Evolutionary conservation across 1,140 invertebrate genomes (phyloP).

Genomic region (Macrostomum lignano): DNA sequence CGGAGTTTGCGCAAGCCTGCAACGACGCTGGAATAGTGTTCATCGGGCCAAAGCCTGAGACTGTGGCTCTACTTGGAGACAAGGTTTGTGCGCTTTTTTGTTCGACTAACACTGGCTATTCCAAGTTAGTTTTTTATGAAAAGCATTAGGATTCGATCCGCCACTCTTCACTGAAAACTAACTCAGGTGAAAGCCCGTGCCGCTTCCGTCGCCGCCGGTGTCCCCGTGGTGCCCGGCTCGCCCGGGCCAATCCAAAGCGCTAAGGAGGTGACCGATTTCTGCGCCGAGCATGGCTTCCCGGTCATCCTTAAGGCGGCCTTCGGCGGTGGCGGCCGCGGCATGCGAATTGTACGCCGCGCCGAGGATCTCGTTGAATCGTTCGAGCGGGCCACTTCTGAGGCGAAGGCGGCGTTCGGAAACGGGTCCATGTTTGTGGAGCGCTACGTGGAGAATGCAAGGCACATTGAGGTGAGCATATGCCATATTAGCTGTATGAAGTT

Average conservation of each 20-base stretch:
- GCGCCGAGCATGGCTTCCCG: conserved; percentile 64
- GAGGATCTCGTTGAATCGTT: conserved; percentile 72
- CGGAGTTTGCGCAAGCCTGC: conserved; percentile 81
- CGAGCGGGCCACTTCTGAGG: conserved; percentile 68
- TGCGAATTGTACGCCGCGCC: conserved; percentile 87
- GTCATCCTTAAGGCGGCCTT: conserved; percentile 97
- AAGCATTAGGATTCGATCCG: too few species aligned
- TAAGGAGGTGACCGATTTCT: conserved; percentile 67
- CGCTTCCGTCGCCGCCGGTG: too few species aligned
- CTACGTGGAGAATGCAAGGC: conserved; percentile 80
- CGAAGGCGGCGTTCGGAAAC: conserved; percentile 75
- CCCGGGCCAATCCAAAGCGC: conserved; percentile 56
- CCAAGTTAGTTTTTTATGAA: too few species aligned
- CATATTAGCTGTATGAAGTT: too few species aligned
- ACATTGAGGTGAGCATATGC: conserved; percentile 99
- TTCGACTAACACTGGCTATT: too few species aligned
- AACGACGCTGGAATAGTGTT: conserved; percentile 66
- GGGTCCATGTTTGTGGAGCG: conserved; percentile 94
- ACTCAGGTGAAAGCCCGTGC: too few species aligned
- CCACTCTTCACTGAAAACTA: too few species aligned
- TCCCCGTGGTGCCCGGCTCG: conserved; percentile 59
- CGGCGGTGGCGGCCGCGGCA: conserved; percentile 86
- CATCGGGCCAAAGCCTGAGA: conserved; percentile 69
- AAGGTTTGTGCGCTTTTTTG: too few species aligned
- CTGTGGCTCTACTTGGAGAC: conserved; percentile 88